A percentile compares a stretch with the other conserved stretches of the same genome.
Conservation (phyloP, 2,113 vertebrate species). For the Holacanthus passer region DNA sequence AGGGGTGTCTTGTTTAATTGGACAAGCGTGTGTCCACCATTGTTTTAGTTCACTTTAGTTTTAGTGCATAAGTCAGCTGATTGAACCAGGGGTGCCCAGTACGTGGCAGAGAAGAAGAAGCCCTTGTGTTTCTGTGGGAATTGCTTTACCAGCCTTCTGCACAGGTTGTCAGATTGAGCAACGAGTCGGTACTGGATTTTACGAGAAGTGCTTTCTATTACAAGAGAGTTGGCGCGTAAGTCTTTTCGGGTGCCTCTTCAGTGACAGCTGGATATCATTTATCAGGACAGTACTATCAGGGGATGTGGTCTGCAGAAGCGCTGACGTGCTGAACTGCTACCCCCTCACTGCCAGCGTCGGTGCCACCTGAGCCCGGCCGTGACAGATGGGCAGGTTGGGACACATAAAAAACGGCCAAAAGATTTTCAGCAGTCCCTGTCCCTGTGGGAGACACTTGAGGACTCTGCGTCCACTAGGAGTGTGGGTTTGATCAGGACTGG, state of each 20-base stretch:
- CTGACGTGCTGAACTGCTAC: constrained; percentile 68
- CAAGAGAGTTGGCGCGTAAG: constrained; percentile 38
- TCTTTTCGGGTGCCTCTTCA: constrained; percentile 58
- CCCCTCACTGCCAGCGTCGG: constrained; percentile 43
- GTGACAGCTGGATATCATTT: constrained; percentile 67
- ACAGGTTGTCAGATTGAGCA: constrained; percentile 45
- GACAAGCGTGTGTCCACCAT: not conserved
- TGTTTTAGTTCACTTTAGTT: constrained; percentile 2
- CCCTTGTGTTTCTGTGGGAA: constrained; percentile 11
- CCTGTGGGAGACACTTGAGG: constrained; percentile 26
- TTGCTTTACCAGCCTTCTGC: constrained; percentile 25
- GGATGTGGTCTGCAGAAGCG: constrained; percentile 65
- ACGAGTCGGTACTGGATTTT: constrained; percentile 52
- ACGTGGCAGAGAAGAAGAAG: constrained; percentile 12
- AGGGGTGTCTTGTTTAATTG: not conserved
- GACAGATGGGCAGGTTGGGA: constrained; percentile 63
- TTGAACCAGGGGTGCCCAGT: not conserved
- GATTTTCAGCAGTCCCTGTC: constrained; percentile 21
- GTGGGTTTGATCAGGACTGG: not conserved
- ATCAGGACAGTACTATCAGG: constrained; percentile 68
- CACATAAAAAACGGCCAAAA: constrained; percentile 15
- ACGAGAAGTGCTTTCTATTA: constrained; percentile 57
- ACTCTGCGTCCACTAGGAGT: constrained; percentile 12
- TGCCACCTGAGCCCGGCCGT: constrained; percentile 63
- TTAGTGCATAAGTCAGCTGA: constrained; percentile 20